phyloP scores from a whole-genome alignment of 2,888 invertebrate species.

The Anorthoa munda region DNA sequence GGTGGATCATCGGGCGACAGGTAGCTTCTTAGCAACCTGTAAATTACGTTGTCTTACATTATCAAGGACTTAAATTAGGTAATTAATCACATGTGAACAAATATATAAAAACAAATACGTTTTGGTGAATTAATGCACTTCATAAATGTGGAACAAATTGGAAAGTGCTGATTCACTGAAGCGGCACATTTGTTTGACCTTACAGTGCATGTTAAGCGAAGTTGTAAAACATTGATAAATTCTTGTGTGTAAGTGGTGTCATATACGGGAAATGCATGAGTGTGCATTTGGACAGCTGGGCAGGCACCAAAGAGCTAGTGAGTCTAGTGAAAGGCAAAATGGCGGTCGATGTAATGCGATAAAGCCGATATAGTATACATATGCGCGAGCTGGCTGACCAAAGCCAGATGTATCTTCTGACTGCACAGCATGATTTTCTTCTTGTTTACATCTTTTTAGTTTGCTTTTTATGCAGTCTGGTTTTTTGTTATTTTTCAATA shows the following conservation, averaged over 20 bases:
- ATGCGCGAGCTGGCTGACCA: no score
- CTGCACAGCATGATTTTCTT: no score
- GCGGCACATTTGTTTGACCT: constrained; percentile 56
- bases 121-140: constrained; percentile 15
- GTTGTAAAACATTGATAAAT: constrained; percentile 13
- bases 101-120: constrained; percentile 1
- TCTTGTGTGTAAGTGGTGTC: neutral
- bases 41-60: constrained; percentile 2
- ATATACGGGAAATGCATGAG: neutral
- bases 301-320: neutral
- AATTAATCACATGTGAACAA: constrained; percentile 19
- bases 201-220: constrained; percentile 32
- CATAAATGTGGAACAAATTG: constrained; percentile 27
- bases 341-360: no score
- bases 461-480: no score
- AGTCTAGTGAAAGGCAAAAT: no score
- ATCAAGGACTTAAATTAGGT: constrained; percentile 8
- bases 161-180: constrained; percentile 58
- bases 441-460: no score
- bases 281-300: neutral
- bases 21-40: neutral
- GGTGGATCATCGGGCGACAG: no score
- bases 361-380: no score
- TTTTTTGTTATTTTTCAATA: no score
- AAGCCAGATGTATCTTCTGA: no score